Evolutionary conservation across 2,888 invertebrate species (phyloP).

Genomic region (Polyploca ridens): DNA sequence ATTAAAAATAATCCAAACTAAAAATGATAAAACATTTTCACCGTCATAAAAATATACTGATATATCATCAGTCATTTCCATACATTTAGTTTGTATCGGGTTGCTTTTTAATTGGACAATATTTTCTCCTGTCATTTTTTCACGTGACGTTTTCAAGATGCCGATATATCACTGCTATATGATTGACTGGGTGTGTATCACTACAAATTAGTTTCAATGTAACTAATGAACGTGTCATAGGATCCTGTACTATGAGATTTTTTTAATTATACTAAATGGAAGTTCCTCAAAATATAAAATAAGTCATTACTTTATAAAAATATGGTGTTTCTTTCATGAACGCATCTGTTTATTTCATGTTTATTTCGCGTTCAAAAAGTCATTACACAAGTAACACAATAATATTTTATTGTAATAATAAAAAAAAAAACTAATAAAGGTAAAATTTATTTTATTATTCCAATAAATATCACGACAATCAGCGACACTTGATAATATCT

Average conservation of each 20-base stretch:
- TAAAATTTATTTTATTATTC: slow-evolving; percentile 1
- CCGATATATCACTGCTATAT: slow-evolving; percentile 45
- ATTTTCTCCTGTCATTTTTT: slow-evolving; percentile 63
- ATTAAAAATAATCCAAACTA: too few species aligned
- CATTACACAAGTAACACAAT: too few species aligned
- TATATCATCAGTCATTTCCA: slow-evolving; percentile 39
- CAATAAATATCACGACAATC: slow-evolving; percentile 2
- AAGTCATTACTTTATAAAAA: not conserved
- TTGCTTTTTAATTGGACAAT: slow-evolving; percentile 76
- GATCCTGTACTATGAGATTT: slow-evolving; percentile 18
- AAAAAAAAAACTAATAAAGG: not conserved
- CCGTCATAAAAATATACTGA: not conserved
- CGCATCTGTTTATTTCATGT: too few species aligned
- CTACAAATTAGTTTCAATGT: slow-evolving; percentile 57
- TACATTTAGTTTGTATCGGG: slow-evolving; percentile 54
- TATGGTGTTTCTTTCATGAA: not conserved
- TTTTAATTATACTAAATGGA: slow-evolving; percentile 11
- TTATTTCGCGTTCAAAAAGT: too few species aligned
- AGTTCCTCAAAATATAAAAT: not conserved
- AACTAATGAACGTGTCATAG: slow-evolving; percentile 42
- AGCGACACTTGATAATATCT: slow-evolving; percentile 53
- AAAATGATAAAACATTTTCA: not conserved
- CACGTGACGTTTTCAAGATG: slow-evolving; percentile 41
- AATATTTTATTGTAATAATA: not conserved
- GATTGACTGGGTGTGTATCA: slow-evolving; percentile 55